Base-by-base conservation (phyloP, 2,113 vertebrate genomes). In the Nycticorax nycticorax region DNA sequence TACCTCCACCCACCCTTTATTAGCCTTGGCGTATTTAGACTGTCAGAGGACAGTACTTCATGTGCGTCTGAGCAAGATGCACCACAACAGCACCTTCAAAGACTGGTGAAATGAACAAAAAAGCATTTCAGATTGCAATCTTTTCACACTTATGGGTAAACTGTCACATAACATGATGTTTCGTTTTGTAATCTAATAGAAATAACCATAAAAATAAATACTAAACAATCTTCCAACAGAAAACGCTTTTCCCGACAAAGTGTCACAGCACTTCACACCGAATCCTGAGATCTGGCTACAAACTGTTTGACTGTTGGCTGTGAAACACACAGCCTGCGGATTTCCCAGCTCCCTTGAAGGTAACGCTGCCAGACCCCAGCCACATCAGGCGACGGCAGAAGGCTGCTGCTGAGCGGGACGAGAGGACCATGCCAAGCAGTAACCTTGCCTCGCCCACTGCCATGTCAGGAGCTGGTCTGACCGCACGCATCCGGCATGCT, bases 401-500 rank as follows among this genome's bases (percentile, higher is more conserved):
- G 14, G 37, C 32, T 4, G 4, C 60, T 48, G n/a, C 47, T 8
- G 37, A 48, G 19, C 3, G 3, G 22, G 32, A 52, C 2, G 2
- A n/a, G 28, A 79, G 23, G 26, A 24, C 30, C 20, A 1, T 0
- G 8, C 48, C 53, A 28, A 68, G 72, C 52, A 50, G 26, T 2
- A 37, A 17, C 43, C n/a, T 67, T 19, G n/a, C 43, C 75, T 59
- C 12, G 3, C 57, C 19, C 30, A 43, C 32, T 2, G 6, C 21
- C n/a, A 37, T 18, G 9, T 26, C 3, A 0, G 28, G 22, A 83
- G 28, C 13, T 10, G 26, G 14, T 53, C 39, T 3, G 10, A n/a
- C 0, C 8, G 10, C 23, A 21, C 1, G 1, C 19, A 27, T 3
- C 14, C 16, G 3, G 73, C 39, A 10, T 1, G 1, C 26, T 3